A percentile compares a stretch with the other conserved stretches of the same genome.
These are phyloP conservation scores for Paguma larvata DNA, from an alignment of 2,797 vertebrate genomes.

Conservation along the genomic window DNA sequence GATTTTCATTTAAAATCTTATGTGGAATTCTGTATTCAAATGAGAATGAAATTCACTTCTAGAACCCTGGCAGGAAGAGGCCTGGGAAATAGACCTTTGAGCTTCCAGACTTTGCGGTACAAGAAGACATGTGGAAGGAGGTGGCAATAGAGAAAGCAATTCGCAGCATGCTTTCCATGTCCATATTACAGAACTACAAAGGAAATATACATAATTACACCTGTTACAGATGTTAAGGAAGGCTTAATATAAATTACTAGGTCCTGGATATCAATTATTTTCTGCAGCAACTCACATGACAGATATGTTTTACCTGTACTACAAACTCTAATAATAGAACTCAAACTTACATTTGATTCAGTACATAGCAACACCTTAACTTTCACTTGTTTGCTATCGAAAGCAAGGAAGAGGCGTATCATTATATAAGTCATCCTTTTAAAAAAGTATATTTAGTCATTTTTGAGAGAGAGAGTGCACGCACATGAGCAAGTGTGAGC, in stretches of 20 bases:
- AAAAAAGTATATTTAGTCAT: too few species aligned
- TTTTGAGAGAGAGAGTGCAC: too few species aligned
- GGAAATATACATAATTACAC: neutral
- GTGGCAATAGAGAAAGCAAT: neutral
- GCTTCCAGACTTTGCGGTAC: neutral
- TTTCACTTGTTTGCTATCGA: neutral
- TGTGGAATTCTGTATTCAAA: neutral
- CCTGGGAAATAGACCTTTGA: neutral
- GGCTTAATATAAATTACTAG: neutral
- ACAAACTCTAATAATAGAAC: neutral
- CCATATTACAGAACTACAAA: neutral
- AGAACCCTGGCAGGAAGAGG: neutral
- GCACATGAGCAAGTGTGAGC: too few species aligned
- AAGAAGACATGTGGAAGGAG: neutral
- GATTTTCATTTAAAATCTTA: neutral
- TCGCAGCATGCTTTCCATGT: neutral
- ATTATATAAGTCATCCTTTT: neutral
- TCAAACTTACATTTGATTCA: neutral
- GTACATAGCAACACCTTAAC: neutral
- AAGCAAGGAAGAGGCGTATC: neutral
- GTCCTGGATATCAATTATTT: neutral
- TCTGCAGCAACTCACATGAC: neutral
- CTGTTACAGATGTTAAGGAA: neutral
- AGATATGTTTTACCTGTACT: neutral
- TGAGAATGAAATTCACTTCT: neutral